phyloP scores from a whole-genome alignment of 2,113 vertebrate species.

The Hypanus sabinus region DNA sequence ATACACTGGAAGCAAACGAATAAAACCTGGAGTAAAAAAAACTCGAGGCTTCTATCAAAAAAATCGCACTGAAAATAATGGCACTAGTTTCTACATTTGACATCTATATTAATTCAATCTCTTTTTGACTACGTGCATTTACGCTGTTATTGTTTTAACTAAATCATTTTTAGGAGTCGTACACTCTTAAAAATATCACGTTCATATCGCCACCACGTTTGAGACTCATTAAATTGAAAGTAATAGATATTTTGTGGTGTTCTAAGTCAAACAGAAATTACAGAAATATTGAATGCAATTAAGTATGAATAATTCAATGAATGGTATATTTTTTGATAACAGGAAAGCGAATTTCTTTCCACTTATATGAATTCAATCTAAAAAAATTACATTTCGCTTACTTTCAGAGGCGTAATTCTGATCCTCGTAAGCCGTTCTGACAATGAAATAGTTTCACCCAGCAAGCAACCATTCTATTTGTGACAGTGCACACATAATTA shows the following conservation, averaged over 20 bases:
- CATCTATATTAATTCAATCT: neutral
- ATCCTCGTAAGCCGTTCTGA: neutral
- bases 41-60: neutral
- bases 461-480: neutral
- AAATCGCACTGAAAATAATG: neutral
- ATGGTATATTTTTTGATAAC: neutral
- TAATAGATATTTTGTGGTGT: neutral
- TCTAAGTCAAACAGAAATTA: neutral
- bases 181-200: neutral
- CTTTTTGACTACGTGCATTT: neutral
- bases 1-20: neutral
- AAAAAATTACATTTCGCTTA: neutral
- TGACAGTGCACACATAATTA: neutral
- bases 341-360: neutral
- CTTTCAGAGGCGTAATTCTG: neutral
- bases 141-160: neutral
- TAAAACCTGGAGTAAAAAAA: neutral
- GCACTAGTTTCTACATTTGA: neutral
- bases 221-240: neutral
- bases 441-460: slow-evolving; percentile 5
- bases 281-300: neutral
- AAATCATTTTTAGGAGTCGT: neutral
- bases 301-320: neutral
- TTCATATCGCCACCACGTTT: neutral
- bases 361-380: neutral